phyloP scores from a whole-genome alignment of 1,140 invertebrate species.

The Zeugodacus cucurbitae region DNA sequence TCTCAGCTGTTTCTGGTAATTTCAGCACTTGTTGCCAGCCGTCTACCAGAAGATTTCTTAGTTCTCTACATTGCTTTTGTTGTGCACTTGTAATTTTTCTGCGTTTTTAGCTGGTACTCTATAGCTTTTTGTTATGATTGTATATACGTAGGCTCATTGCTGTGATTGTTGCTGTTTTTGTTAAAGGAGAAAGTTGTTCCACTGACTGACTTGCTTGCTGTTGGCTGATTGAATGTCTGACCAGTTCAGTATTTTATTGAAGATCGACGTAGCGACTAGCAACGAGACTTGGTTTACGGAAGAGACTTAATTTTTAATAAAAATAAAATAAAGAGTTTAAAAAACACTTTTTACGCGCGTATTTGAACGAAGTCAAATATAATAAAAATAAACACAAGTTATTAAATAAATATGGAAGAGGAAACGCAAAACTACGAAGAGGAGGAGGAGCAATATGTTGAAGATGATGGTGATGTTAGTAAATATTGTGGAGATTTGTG shows the following conservation, averaged over 20 bases:
- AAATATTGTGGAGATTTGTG: background rate
- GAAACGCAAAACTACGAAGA: background rate
- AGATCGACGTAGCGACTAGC: background rate
- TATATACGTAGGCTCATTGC: background rate
- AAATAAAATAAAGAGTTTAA: background rate
- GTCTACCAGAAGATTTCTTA: background rate
- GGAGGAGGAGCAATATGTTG: background rate
- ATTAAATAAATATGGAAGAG: background rate
- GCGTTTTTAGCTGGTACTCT: background rate
- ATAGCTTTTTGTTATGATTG: background rate
- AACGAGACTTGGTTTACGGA: background rate
- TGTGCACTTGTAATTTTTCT: background rate
- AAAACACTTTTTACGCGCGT: background rate
- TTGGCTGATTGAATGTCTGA: background rate
- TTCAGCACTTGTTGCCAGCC: background rate
- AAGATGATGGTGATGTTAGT: slow-evolving; percentile 30
- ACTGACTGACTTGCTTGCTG: slow-evolving; percentile 2
- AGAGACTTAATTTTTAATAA: background rate
- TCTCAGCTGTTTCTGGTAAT: slow-evolving; percentile 10
- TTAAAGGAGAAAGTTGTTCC: slow-evolving; percentile 30
- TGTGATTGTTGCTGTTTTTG: background rate
- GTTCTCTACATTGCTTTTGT: background rate
- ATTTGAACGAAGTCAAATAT: background rate
- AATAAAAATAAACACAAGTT: background rate
- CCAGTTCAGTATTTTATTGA: background rate